These are phyloP conservation scores for Gallinago nigripennis DNA, from an alignment of 2,797 vertebrate genomes.

Conservation along the genomic window DNA sequence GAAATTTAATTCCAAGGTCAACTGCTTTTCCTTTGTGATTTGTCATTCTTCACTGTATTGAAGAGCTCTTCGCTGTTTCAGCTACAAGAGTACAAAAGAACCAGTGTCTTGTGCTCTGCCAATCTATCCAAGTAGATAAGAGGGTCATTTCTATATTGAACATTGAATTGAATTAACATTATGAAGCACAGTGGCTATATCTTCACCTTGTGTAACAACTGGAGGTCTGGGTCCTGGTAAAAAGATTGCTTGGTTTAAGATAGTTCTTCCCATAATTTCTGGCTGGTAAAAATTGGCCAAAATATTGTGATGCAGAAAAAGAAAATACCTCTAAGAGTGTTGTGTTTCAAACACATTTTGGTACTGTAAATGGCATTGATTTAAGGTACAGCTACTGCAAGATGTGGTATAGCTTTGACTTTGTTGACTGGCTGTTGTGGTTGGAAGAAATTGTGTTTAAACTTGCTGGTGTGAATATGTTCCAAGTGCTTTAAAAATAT, in stretches of 20 bases:
- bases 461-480: not conserved
- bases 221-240: not conserved
- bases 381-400: not conserved
- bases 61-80: not conserved
- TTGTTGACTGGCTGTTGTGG: not conserved
- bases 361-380: not conserved
- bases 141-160: not conserved
- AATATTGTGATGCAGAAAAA: not conserved
- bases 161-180: not conserved
- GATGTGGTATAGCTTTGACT: not conserved
- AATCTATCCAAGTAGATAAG: accelerated
- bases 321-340: not conserved
- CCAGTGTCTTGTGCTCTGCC: not conserved
- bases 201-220: not conserved
- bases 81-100: not conserved
- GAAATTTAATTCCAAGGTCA: not conserved
- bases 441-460: not conserved
- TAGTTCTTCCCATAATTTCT: not conserved
- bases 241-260: not conserved
- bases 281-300: not conserved
- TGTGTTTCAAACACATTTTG: not conserved
- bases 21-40: not conserved
- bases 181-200: not conserved
- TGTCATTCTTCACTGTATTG: not conserved
- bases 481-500: not conserved